Conservation (phyloP, 1,140 invertebrate species). For the Sinella curviseta region DNA sequence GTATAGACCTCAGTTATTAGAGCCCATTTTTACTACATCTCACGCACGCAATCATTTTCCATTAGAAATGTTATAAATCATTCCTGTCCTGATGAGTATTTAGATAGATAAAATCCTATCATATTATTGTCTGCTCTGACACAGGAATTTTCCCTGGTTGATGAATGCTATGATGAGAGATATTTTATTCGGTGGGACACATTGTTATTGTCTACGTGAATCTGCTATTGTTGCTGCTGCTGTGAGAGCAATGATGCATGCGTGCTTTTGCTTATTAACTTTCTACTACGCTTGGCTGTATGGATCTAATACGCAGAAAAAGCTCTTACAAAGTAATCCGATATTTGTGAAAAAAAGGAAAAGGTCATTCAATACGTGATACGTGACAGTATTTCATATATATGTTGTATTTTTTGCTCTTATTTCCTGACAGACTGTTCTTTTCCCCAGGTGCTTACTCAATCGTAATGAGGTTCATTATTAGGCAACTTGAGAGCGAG, state of each 20-base stretch:
- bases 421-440: neutral
- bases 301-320: too few species aligned
- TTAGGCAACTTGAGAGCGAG: too few species aligned
- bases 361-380: constrained; percentile 17
- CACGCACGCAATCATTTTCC: constrained; percentile 19
- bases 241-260: too few species aligned
- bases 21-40: neutral
- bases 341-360: neutral
- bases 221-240: too few species aligned
- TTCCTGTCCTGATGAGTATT: neutral
- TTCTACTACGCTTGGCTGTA: neutral
- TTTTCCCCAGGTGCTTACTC: too few species aligned
- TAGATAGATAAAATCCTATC: neutral
- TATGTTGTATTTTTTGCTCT: constrained; percentile 10
- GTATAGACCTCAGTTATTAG: too few species aligned
- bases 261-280: neutral
- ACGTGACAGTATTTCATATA: constrained; percentile 23
- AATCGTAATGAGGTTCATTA: too few species aligned
- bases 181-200: too few species aligned
- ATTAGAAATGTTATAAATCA: neutral
- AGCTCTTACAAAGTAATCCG: constrained; percentile 9
- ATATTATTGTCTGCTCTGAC: constrained; percentile 15
- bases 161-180: too few species aligned
- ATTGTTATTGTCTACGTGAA: too few species aligned
- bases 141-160: neutral